Evolutionary conservation across 2,797 vertebrate species (phyloP).

Genomic region (Streptopelia turtur): DNA sequence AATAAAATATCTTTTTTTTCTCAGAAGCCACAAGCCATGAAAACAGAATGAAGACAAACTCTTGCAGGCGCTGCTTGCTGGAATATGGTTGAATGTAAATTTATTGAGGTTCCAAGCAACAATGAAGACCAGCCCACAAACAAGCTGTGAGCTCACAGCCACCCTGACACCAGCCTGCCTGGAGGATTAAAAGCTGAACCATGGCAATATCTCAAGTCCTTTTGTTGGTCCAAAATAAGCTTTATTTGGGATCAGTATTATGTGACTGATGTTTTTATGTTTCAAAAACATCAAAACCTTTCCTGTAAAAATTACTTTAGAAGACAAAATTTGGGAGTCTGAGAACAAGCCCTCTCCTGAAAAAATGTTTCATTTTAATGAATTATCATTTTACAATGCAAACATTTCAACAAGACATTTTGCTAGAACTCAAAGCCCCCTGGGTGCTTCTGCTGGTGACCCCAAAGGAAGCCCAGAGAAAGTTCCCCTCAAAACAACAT

Average conservation of each 20-base stretch:
- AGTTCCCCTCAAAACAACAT: background rate
- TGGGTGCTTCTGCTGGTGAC: background rate
- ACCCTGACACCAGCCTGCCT: background rate
- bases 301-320: background rate
- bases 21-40: background rate
- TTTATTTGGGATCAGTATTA: background rate
- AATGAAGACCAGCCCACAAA: background rate
- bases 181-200: background rate
- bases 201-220: background rate
- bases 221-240: background rate
- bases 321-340: background rate
- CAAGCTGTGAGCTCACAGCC: background rate
- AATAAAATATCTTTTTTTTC: background rate
- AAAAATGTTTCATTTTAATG: background rate
- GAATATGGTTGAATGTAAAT: background rate
- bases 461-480: background rate
- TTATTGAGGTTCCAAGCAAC: background rate
- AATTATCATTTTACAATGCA: background rate
- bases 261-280: background rate
- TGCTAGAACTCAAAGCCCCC: slow-evolving; percentile 32
- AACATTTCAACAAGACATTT: background rate
- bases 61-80: background rate
- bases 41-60: background rate
- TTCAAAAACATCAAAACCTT: slow-evolving; percentile 30
- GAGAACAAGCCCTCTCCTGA: background rate